Percentiles rank a stretch among this genome's conserved stretches.
These are phyloP conservation scores for Crotalus viridis DNA, from an alignment of 2,113 vertebrate genomes.

Conservation along the genomic window DNA sequence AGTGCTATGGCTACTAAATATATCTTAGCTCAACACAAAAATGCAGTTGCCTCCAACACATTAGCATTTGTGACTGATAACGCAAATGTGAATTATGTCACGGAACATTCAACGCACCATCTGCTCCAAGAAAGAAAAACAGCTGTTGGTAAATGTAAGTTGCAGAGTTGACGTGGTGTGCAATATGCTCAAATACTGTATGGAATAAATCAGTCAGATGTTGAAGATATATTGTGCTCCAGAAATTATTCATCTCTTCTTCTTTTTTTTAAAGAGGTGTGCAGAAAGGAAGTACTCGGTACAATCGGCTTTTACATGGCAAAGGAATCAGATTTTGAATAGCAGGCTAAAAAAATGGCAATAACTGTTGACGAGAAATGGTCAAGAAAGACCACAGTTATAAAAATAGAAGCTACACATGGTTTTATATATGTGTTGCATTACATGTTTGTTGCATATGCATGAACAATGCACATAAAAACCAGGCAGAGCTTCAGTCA, in stretches of 20 bases:
- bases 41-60: conserved; percentile 41
- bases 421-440: neutral
- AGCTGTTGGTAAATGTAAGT: conserved; percentile 65
- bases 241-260: conserved; percentile 24
- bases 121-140: conserved; percentile 62
- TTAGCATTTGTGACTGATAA: conserved; percentile 60
- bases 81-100: conserved; percentile 66
- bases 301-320: conserved; percentile 37
- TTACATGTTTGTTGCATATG: neutral
- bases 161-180: conserved; percentile 49
- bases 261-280: conserved; percentile 27
- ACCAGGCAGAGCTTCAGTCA: neutral
- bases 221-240: conserved; percentile 51
- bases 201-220: conserved; percentile 61
- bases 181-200: conserved; percentile 62
- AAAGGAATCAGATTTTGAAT: conserved; percentile 29
- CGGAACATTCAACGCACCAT: conserved; percentile 57
- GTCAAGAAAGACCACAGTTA: neutral
- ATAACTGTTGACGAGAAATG: neutral
- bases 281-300: conserved; percentile 44
- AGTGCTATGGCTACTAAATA: conserved; percentile 46
- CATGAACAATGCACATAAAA: neutral
- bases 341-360: neutral
- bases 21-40: conserved; percentile 37
- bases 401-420: neutral